Evolutionary conservation across 2,888 invertebrate species (phyloP), one percentile per base, ranked within the genome.

Genomic region (Harpagoxenus sublaevis): DNA sequence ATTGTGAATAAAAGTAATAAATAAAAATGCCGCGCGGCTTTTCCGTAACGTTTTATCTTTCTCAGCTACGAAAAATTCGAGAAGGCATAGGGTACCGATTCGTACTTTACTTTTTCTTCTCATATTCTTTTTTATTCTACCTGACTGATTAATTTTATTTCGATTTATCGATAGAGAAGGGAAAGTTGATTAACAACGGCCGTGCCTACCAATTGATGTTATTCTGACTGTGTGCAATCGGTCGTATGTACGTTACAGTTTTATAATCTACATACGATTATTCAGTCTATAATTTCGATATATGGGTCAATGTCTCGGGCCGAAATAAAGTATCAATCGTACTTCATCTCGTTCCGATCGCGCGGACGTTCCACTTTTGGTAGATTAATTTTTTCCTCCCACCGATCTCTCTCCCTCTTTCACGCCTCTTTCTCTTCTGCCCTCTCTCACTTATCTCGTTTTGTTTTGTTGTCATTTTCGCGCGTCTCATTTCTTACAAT

Each of bases 281-380:
- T 60, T 81, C 79, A 73, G 73, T 81, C 73, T 81, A 81, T 81
- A 81, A 81, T 81, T 73, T 81, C 79, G 73, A 60, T 81, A 81
- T 81, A 81, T 81, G 5, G 79, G 79, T 71, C 79, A 81, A 73
- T 81, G 60, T 73, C 79, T 81, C 39, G 60, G 60, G 48, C 28
- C 57, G 79, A 60, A 60, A 81, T 81, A 71, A 81, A 73, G 79
- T 81, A 81, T 81, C 79, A 73, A 81, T 81, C 79, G 79, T 81
- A 79, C 79, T 60, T 81, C 73, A 81, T 73, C 79, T 73, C 39
- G 39, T 39, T 23, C 45, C 70, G 35, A 79, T 79, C 79, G 79
- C 57, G 57, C 71, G 79, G 57, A 79, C 57, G 79, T 79, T 81
- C 79, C 23, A 81, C 79, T 81, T 81, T 81, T 81, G 73, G 79